phyloP scores from a whole-genome alignment of 2,113 vertebrate species.

The Spilogale gracilis region DNA sequence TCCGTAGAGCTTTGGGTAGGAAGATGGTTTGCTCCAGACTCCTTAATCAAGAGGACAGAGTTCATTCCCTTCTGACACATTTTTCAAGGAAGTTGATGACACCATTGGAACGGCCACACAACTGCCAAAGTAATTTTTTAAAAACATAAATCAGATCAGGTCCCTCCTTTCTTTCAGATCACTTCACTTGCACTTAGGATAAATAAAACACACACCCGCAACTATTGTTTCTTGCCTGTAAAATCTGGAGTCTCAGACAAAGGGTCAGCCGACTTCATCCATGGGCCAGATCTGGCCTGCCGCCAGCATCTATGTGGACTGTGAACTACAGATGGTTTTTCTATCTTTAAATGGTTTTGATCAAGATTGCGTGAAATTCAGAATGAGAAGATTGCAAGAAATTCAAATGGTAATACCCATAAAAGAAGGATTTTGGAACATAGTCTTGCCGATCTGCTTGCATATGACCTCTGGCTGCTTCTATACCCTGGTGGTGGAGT shows the following conservation, averaged over 20 bases:
- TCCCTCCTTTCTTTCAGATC: background rate
- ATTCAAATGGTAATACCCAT: background rate
- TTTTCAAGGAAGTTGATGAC: constrained; percentile 63
- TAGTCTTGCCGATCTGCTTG: background rate
- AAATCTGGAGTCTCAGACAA: background rate
- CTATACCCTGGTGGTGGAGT: rapidly evolving
- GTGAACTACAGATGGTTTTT: background rate
- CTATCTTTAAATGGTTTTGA: background rate
- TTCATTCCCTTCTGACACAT: background rate
- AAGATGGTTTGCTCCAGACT: background rate
- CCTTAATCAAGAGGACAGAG: background rate
- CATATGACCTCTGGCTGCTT: background rate
- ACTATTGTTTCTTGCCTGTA: background rate
- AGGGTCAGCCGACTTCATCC: background rate
- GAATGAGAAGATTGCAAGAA: background rate
- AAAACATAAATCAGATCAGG: constrained; percentile 42
- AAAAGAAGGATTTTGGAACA: background rate
- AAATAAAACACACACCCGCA: background rate
- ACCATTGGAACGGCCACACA: constrained; percentile 13
- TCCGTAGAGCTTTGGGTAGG: background rate
- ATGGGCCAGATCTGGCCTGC: rapidly evolving
- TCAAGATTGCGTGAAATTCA: background rate
- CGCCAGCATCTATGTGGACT: background rate
- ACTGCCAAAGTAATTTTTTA: constrained; percentile 55
- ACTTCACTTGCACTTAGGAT: background rate